Evolutionary conservation across 1,140 invertebrate species (phyloP).

Genomic region (Brachionus rotundiformis): DNA sequence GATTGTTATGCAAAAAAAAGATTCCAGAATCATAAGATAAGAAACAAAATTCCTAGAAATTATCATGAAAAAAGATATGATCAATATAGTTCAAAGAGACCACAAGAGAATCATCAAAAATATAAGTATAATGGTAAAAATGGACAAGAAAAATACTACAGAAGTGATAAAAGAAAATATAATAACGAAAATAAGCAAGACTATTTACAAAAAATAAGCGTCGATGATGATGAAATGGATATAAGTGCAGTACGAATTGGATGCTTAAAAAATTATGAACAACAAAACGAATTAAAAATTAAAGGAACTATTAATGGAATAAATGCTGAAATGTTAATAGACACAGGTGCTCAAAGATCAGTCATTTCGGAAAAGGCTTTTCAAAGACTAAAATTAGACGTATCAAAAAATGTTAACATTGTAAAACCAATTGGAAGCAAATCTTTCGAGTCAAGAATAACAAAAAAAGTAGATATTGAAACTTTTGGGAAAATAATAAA

Average conservation of each 20-base stretch:
- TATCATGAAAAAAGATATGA: not conserved
- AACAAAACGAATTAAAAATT: not conserved
- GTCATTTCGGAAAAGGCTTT: not conserved
- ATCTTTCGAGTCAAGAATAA: not conserved
- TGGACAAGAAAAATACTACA: not conserved
- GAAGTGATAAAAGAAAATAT: not conserved
- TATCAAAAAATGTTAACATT: not conserved
- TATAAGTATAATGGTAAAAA: not conserved
- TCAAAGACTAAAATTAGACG: not conserved
- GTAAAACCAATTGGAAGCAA: not conserved
- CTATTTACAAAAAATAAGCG: conserved; percentile 1
- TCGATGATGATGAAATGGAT: conserved; percentile 27
- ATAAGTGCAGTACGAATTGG: not conserved
- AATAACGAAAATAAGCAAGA: not conserved
- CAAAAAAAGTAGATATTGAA: not conserved
- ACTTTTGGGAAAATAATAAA: not conserved
- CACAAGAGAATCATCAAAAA: not conserved
- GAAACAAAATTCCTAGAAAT: not conserved
- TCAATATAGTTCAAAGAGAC: not conserved
- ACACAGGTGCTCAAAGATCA: not conserved
- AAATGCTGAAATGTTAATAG: not conserved
- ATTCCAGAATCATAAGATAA: not conserved
- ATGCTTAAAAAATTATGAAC: not conserved
- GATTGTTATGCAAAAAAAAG: not conserved
- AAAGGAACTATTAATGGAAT: conserved; percentile 1